A percentile compares a stretch with the other conserved stretches of the same genome.
Conservation (phyloP, 2,888 invertebrate species). For the Lydus trimaculatus region DNA sequence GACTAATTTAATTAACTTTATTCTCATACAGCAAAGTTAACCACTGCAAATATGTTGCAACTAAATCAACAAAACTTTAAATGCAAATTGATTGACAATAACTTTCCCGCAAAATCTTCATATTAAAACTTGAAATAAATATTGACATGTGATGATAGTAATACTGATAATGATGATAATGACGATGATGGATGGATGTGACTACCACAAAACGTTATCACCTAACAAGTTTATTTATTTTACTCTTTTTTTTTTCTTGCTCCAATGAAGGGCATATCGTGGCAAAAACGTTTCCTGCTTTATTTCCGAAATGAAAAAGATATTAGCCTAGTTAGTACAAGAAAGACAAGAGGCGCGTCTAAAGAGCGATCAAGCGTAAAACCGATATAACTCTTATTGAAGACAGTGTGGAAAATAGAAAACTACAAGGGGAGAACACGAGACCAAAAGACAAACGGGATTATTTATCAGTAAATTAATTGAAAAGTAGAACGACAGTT, state of each 20-base stretch:
- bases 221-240: not conserved
- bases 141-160: not conserved
- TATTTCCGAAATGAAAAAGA: not conserved
- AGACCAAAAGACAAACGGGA: not conserved
- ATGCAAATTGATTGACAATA: not conserved
- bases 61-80: not conserved
- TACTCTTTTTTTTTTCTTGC: not conserved
- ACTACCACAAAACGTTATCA: not conserved
- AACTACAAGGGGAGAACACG: not conserved
- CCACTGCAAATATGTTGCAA: not conserved
- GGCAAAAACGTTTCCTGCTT: not conserved
- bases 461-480: conserved; percentile 10
- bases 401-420: not conserved
- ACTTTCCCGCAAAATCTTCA: not conserved
- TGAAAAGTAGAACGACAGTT: conserved; percentile 6
- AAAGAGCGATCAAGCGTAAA: conserved; percentile 6
- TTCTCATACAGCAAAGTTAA: not conserved
- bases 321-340: not conserved
- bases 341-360: not conserved
- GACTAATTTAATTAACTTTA: not conserved
- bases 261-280: not conserved
- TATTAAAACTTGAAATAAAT: not conserved
- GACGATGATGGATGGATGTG: not conserved
- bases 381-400: not conserved
- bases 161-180: not conserved